Evolutionary conservation across 2,797 vertebrate genomes (phyloP), one percentile per base, ranked within the genome.

Genomic region (Scleropages formosus): DNA sequence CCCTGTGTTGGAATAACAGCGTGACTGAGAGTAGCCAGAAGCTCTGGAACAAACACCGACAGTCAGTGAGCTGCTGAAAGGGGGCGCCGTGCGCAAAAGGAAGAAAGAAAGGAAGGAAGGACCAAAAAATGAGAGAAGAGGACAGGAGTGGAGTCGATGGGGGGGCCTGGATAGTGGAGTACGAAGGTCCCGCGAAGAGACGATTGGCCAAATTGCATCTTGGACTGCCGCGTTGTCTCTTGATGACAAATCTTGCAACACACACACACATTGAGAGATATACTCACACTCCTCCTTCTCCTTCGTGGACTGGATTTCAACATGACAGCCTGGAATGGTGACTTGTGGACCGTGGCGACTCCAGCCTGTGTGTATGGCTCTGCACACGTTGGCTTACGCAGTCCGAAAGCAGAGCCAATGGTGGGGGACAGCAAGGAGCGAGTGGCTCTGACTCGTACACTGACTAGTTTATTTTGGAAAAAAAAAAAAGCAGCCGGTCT

Each of bases 311-410:
- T 85, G 85, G 83, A 85, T 92, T 92, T 91, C 91, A 89, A 83
- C 77, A 73, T 83, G 82, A 61, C 85, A 86, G 89, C 87, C 85
- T 84, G 85, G 89, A 90, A 91, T 89, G 88, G 87, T 84, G 86
- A 84, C 69, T 86, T 83, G 82, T 84, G 88, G 90, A 88, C 88
- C 87, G 89, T 82, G 56, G 79, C 78, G 79, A 81, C 87, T 84
- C 87, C 82, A 84, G 79, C 78, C 72, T 79, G 78, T 81, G 63
- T 73, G 51, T 74, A 51, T 81, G 59, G 81, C 81, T 78, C 79
- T 69, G 73, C 78, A n/a, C 80, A 81, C 82, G 74, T 86, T 84
- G 80, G 87, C 89, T 74, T 77, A 81, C 77, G 79, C 78, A 66
- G 62, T 72, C 59, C 15, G 75, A 74, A 27, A 73, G 72, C 53